Evolutionary conservation across 2,888 invertebrate species (phyloP).

Genomic region (Ametastegia equiseti): DNA sequence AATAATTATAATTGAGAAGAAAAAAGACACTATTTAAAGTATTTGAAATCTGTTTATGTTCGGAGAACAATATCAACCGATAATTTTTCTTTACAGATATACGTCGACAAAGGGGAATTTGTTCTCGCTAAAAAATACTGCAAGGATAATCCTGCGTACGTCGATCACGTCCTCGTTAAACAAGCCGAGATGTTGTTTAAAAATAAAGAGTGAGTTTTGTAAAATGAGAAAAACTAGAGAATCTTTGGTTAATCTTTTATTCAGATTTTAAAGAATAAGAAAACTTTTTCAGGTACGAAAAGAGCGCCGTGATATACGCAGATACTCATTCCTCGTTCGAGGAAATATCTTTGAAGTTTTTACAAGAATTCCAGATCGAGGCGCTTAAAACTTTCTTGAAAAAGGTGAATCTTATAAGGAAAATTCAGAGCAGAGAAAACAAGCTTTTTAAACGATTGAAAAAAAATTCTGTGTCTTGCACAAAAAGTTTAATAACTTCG

Average conservation of each 20-base stretch:
- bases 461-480: no score
- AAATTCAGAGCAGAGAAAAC: no score
- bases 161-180: slow-evolving; percentile 90
- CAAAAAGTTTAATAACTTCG: no score
- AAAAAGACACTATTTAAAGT: no score
- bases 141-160: slow-evolving; percentile 86
- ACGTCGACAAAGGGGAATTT: slow-evolving; percentile 90
- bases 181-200: slow-evolving; percentile 93
- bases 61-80: background rate
- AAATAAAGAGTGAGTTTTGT: slow-evolving; percentile 81
- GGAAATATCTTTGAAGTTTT: slow-evolving; percentile 94
- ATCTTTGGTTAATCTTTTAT: slow-evolving; percentile 29
- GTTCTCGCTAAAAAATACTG: slow-evolving; percentile 92
- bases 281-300: slow-evolving; percentile 79
- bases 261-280: slow-evolving; percentile 20
- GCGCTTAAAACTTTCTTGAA: slow-evolving; percentile 93
- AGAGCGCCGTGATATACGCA: slow-evolving; percentile 92
- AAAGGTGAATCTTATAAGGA: slow-evolving; percentile 73
- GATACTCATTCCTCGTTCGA: slow-evolving; percentile 96
- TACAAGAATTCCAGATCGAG: slow-evolving; percentile 88
- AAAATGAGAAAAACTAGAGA: background rate
- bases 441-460: no score
- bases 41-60: background rate
- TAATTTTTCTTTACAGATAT: slow-evolving; percentile 79
- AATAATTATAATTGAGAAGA: background rate